Evolutionary conservation across 2,797 vertebrate genomes (phyloP).

Genomic region (Alfaro cultratus): DNA sequence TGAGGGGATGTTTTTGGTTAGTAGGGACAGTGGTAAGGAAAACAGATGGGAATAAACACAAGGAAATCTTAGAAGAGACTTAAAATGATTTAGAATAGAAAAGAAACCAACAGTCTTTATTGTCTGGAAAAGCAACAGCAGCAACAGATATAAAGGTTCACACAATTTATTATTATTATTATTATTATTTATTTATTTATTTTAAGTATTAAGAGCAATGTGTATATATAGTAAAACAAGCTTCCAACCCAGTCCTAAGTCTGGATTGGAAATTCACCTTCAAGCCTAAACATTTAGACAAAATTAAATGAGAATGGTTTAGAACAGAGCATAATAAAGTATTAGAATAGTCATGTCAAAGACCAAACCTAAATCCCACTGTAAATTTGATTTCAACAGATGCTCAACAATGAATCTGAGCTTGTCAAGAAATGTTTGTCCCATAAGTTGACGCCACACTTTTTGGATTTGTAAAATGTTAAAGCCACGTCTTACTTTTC

Average conservation of each 20-base stretch:
- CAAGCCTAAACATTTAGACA: background rate
- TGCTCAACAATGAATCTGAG: background rate
- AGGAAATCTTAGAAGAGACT: background rate
- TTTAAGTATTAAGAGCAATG: too few relatives aligned
- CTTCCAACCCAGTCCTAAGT: too few relatives aligned
- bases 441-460: background rate
- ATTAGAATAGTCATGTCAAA: background rate
- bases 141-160: too few relatives aligned
- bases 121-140: too few relatives aligned
- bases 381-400: background rate
- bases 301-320: background rate
- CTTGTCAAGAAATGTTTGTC: background rate
- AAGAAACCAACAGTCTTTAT: background rate
- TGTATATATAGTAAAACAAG: too few relatives aligned
- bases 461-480: background rate
- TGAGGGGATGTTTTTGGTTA: background rate
- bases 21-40: background rate
- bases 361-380: background rate
- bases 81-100: background rate
- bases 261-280: background rate
- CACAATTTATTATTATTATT: too few relatives aligned
- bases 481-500: background rate
- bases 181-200: too few relatives aligned
- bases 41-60: background rate
- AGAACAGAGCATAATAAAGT: background rate